These are phyloP conservation scores for Rostratula benghalensis DNA, from an alignment of 2,113 vertebrate genomes.

Conservation along the genomic window DNA sequence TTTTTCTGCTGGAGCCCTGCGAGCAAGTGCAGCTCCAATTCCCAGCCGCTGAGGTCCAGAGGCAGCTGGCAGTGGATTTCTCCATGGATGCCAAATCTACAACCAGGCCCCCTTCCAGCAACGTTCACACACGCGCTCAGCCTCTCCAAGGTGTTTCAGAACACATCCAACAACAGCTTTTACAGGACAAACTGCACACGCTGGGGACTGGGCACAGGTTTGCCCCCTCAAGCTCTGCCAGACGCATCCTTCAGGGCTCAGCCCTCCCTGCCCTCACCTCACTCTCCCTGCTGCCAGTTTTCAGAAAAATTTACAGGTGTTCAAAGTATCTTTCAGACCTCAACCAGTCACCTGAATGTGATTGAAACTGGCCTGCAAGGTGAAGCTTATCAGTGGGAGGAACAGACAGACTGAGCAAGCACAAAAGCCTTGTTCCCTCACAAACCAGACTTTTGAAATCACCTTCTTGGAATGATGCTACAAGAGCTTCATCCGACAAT, in stretches of 20 bases:
- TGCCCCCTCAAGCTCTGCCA: background rate
- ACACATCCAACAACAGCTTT: background rate
- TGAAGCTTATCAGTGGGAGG: background rate
- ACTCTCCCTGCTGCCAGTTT: background rate
- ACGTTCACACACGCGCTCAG: fast-evolving
- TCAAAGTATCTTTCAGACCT: background rate
- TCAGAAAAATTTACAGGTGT: background rate
- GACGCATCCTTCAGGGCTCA: background rate
- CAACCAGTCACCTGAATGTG: background rate
- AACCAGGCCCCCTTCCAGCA: background rate
- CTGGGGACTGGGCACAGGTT: background rate
- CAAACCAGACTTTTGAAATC: background rate
- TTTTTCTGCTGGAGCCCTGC: background rate
- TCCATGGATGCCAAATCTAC: background rate
- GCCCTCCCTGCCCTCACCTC: background rate
- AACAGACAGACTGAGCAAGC: background rate
- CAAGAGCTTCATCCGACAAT: background rate
- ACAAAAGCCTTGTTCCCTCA: background rate
- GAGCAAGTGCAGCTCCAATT: fast-evolving
- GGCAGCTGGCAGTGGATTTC: background rate
- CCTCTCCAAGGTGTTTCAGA: background rate
- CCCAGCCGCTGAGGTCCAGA: background rate
- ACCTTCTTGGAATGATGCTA: background rate
- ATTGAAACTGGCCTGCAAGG: background rate
- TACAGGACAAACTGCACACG: background rate